phyloP scores from a whole-genome alignment of 2,888 invertebrate genomes.

The Dinocampus coccinellae region DNA sequence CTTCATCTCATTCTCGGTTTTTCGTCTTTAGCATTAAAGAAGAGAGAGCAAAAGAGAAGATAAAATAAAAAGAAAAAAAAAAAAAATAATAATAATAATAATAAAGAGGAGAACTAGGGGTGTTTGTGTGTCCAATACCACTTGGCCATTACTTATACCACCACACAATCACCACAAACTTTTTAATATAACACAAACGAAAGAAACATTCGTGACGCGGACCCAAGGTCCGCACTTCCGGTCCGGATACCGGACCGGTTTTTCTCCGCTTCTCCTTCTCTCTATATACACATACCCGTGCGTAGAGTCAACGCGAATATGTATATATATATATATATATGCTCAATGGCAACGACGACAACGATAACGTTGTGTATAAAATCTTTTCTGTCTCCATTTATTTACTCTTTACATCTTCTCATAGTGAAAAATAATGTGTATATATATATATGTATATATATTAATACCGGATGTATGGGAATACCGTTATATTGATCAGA shows the following conservation, averaged over 20 bases:
- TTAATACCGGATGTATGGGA: conserved; percentile 17
- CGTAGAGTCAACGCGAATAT: conserved; percentile 20
- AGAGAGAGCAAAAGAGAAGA: conserved; percentile 37
- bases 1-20: conserved; percentile 38
- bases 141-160: conserved; percentile 27
- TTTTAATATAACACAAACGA: conserved; percentile 28
- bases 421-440: conserved; percentile 13
- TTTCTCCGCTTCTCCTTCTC: conserved; percentile 40
- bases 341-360: background rate
- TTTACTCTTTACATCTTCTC: conserved; percentile 20
- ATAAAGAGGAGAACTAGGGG: conserved; percentile 33
- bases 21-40: conserved; percentile 40
- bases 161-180: conserved; percentile 24
- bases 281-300: background rate
- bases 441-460: background rate
- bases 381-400: conserved; percentile 23
- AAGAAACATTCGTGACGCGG: conserved; percentile 42
- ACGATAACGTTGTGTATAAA: background rate
- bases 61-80: conserved; percentile 14
- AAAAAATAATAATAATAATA: conserved; percentile 25
- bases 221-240: conserved; percentile 67
- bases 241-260: conserved; percentile 68
- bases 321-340: no score
- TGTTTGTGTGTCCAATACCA: conserved; percentile 17
- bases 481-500: conserved; percentile 31